Base-by-base conservation (phyloP, 2,888 invertebrate genomes). In the Pristionchus arcanus region DNA sequence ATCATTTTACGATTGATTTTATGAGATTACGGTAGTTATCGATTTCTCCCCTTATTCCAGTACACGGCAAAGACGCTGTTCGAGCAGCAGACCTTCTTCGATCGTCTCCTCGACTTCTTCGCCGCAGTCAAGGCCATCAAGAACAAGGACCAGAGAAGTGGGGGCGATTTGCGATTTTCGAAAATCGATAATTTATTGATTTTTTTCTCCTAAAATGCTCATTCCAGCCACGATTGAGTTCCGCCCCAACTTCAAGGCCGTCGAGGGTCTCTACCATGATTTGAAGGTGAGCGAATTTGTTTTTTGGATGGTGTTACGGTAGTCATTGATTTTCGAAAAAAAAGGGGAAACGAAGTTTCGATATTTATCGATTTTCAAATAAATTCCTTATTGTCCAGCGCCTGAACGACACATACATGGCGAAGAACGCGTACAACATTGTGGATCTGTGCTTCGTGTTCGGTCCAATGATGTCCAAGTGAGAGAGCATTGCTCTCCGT, bases 31-130 rank as follows among this genome's bases (percentile, higher is more conserved):
- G 42, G 42, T 42, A 42, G 42, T 42, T 42, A 42, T 42, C 42
- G 42, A 42, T 42, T 42, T 42, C 42, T 9, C 9, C 42, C 42
- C 42, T 9, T 0, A 25, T 91, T 91, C 55, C 90, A 92, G 91
- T 94, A 93, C 90, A 91, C 94, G 13, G 55, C 91, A 0, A 92
- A 92, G 84, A 89, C 92, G 28, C 92, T 94, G 25, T 94, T 92
- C 91, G 93, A 94, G 59, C 94, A 94, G 90, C 94, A 94, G 90
- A 91, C 91, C 87, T 94, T 94, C 90, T 93, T 92, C 90, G 88
- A 90, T 21, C 88, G 88, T 25, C 91, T 94, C 53, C 90, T 94
- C 86, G 92, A 94, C 89, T 85, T 93, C 9, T 89, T 92, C n/a
- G 71, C 74, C 2, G 93, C 91, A 2, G 83, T 91, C 34, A 83